Conservation (phyloP, 2,797 vertebrate genomes). For the Pipistrellus kuhlii region DNA sequence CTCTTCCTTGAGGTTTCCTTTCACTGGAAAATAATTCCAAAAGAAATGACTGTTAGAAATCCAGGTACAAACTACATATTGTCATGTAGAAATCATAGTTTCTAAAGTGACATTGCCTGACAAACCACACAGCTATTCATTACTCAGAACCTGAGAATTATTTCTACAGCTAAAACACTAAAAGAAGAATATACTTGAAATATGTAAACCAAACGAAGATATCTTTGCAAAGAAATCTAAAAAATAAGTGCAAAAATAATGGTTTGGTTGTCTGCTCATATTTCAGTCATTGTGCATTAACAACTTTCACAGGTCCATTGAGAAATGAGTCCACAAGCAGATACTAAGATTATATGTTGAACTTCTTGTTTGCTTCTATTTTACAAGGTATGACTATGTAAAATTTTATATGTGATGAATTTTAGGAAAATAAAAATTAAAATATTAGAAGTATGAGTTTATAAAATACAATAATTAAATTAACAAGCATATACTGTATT, state of each 20-base stretch:
- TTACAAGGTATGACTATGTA: neutral
- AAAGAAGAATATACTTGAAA: slow-evolving; percentile 32
- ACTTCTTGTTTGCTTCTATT: slow-evolving; percentile 10
- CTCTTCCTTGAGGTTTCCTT: slow-evolving; percentile 15
- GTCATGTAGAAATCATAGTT: slow-evolving; percentile 44
- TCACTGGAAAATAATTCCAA: slow-evolving; percentile 20
- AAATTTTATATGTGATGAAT: slow-evolving; percentile 20
- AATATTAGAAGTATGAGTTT: neutral
- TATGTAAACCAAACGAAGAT: slow-evolving; percentile 36
- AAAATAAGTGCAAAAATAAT: slow-evolving; percentile 53
- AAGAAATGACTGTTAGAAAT: neutral
- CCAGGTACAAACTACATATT: slow-evolving; percentile 5
- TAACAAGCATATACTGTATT: neutral
- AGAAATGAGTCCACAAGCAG: neutral
- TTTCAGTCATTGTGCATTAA: neutral
- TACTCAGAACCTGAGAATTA: slow-evolving; percentile 31
- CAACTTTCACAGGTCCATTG: neutral
- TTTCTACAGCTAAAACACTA: slow-evolving; percentile 30
- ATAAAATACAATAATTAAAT: slow-evolving; percentile 18
- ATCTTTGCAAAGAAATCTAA: slow-evolving; percentile 33
- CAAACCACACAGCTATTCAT: slow-evolving; percentile 36
- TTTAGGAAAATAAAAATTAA: slow-evolving; percentile 48
- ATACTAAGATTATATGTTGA: slow-evolving; percentile 30
- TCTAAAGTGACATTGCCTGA: slow-evolving; percentile 59
- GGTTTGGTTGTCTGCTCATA: neutral